Conservation (phyloP, 2,888 invertebrate species). For the Polylopha cassiicola region DNA sequence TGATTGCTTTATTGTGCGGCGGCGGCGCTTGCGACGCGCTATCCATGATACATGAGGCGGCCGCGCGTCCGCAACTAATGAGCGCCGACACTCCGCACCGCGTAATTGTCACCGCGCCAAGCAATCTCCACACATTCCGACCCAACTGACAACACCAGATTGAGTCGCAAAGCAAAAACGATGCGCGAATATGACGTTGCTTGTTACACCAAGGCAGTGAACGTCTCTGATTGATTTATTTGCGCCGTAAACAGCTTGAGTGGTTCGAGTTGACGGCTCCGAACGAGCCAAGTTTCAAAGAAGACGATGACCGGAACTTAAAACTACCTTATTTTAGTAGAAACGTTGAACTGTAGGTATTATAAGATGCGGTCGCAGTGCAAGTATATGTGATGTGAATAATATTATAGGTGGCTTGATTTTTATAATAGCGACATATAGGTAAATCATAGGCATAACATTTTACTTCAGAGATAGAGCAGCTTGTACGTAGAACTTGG, state of each 20-base stretch:
- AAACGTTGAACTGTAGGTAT: too few species aligned
- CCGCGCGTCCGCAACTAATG: conserved; percentile 60
- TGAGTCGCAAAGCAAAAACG: conserved; percentile 54
- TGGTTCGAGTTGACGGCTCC: conserved; percentile 32
- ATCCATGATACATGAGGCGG: conserved; percentile 73
- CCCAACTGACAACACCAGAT: conserved; percentile 39
- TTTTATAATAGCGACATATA: too few species aligned
- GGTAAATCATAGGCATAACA: too few species aligned
- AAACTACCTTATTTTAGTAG: conserved; percentile 16
- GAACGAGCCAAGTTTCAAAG: conserved; percentile 30
- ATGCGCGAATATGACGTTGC: conserved; percentile 45
- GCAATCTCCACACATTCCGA: conserved; percentile 42
- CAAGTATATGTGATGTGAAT: too few species aligned
- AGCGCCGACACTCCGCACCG: conserved; percentile 45
- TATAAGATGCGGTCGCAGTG: too few species aligned
- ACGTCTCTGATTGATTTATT: conserved; percentile 51
- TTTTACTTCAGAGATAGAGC: too few species aligned
- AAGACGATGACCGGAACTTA: conserved; percentile 14
- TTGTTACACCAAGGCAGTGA: conserved; percentile 40
- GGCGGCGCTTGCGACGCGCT: conserved; percentile 54
- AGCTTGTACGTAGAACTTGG: too few species aligned
- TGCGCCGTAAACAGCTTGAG: conserved; percentile 42
- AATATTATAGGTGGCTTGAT: too few species aligned
- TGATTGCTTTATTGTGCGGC: conserved; percentile 72
- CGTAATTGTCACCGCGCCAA: conserved; percentile 60